Evolutionary conservation across 2,113 vertebrate species (phyloP), one percentile per base, ranked within the genome.

Genomic region (Ciconia maguari): DNA sequence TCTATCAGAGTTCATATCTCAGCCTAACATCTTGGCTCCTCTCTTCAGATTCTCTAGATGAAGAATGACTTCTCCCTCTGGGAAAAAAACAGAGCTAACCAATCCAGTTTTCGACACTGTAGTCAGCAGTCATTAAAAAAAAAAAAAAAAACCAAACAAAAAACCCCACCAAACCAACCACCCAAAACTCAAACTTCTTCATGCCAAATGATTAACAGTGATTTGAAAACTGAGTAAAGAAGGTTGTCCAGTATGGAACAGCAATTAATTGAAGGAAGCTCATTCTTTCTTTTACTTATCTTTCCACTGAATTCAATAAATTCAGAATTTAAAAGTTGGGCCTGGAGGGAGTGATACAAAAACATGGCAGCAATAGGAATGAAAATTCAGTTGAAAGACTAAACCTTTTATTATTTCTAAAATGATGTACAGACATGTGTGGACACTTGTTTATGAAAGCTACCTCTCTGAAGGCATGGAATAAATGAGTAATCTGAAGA

Each of bases 41-140:
- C 98, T 98, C 96, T 97, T 98, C 97, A 98, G 97, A 97, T 90
- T 97, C 94, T 95, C 95, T 94, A 97, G 55, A 84, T 94, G 83
- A 94, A 77, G 42, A 75, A 65, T 32, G 27, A 60, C 51, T 65
- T 46, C 41, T 80, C 46, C 32, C 65, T 81, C 32, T 57, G 80
- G 66, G 70, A 66, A 70, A 95, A 89, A 93, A 46, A 19, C 3
- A 87, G 19, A 58, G 30, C 70, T 72, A 86, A 94, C 78, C 77
- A 95, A 96, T 60, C 69, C 83, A 70, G 81, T 92, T 94, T 88
- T 70, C 41, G 57, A 96, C 60, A 78, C 10, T 75, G 72, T 4
- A 51, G 18, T 16, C 18, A 51, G 17, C 10, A 81, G 69, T 14
- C 13, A 71, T 64, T 42, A 4, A 65, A 51, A 86, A 84, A 65